phyloP scores from a whole-genome alignment of 1,140 invertebrate genomes.

The Neuroterus valhalla region DNA sequence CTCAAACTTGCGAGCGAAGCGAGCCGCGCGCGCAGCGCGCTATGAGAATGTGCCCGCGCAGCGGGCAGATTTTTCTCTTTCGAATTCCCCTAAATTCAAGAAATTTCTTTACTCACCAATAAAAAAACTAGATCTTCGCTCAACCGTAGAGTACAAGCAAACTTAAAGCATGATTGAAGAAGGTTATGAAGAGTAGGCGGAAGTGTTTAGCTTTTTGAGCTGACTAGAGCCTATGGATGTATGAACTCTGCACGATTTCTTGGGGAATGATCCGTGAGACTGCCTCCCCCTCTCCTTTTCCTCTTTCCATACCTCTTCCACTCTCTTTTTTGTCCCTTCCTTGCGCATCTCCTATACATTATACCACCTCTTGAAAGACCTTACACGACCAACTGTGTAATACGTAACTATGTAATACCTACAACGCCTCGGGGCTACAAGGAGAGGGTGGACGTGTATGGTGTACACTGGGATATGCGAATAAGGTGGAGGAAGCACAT shows the following conservation, averaged over 20 bases:
- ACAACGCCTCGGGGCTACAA: slow-evolving; percentile 16
- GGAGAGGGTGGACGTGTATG: slow-evolving; percentile 4
- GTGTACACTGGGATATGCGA: slow-evolving; percentile 8
- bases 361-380: slow-evolving; percentile 33
- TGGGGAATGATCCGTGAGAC: slow-evolving; percentile 54
- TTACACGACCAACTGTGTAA: slow-evolving; percentile 34
- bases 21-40: too few relatives aligned
- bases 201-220: slow-evolving; percentile 34
- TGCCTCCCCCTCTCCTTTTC: slow-evolving; percentile 23
- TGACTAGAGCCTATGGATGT: neutral
- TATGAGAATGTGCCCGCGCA: too few relatives aligned
- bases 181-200: neutral
- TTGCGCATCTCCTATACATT: slow-evolving; percentile 28
- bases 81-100: neutral
- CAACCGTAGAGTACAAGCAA: too few relatives aligned
- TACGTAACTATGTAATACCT: slow-evolving; percentile 35
- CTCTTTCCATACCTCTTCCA: slow-evolving; percentile 28
- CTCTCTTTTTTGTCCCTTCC: slow-evolving; percentile 1
- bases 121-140: too few relatives aligned
- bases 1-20: too few relatives aligned
- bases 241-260: slow-evolving; percentile 55
- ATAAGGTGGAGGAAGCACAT: neutral
- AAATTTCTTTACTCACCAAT: too few relatives aligned
- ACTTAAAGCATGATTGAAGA: neutral
- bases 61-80: too few relatives aligned